Conservation (phyloP, 2,797 vertebrate genomes). For the Rhinella marina region DNA sequence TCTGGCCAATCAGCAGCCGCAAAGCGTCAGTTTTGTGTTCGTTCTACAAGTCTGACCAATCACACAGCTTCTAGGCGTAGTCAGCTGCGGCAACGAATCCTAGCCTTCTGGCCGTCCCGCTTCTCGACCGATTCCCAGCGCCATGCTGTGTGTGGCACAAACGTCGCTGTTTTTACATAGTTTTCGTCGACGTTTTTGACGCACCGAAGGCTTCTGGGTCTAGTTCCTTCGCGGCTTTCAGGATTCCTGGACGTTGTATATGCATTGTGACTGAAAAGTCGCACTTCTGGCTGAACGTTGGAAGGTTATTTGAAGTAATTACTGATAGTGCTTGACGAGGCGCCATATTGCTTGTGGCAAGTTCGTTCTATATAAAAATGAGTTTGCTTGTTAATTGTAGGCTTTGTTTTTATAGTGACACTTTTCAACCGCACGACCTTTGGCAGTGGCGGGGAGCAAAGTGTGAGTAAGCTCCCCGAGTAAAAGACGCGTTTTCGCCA, state of each 20-base stretch:
- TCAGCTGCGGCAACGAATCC: background rate
- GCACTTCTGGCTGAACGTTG: background rate
- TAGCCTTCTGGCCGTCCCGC: background rate
- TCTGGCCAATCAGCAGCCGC: constrained; percentile 37
- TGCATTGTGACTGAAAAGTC: background rate
- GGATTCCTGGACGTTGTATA: rapidly evolving
- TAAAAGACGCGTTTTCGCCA: background rate
- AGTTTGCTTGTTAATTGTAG: background rate
- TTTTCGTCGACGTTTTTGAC: constrained; percentile 21
- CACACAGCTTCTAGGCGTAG: background rate
- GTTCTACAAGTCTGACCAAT: constrained; percentile 27
- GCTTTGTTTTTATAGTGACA: no score
- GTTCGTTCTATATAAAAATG: no score
- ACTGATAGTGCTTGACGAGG: background rate
- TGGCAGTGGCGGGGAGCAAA: background rate
- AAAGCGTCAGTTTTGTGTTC: constrained; percentile 59
- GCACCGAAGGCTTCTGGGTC: background rate
- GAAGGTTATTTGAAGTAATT: background rate
- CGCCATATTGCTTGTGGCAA: constrained; percentile 53
- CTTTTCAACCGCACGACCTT: background rate
- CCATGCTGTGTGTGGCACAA: constrained; percentile 52
- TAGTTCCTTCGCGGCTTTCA: background rate
- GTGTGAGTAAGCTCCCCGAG: background rate
- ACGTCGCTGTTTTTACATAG: background rate
- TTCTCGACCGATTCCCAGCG: background rate